Conservation (phyloP, 1,140 invertebrate species). For the Platorchestia sp. region DNA sequence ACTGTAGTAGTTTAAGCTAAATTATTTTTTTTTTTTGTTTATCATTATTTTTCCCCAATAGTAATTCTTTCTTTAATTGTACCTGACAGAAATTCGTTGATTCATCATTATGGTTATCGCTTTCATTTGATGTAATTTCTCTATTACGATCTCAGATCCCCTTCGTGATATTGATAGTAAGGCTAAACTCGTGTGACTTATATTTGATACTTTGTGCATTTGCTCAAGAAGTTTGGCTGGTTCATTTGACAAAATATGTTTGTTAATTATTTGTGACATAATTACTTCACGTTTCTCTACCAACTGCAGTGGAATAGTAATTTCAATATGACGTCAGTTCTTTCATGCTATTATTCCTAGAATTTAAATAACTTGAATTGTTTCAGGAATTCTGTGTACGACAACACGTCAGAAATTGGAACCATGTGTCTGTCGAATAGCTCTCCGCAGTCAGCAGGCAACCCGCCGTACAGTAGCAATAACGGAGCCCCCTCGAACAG, state of each 20-base stretch:
- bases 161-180: no score
- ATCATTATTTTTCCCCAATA: no score
- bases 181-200: no score
- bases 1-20: no score
- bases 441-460: conserved; percentile 58
- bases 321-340: not conserved
- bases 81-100: no score
- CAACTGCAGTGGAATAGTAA: not conserved
- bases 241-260: not conserved
- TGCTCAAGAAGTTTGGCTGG: not conserved
- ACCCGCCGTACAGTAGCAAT: not conserved
- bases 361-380: not conserved
- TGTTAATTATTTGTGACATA: not conserved
- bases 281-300: not conserved
- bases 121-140: no score
- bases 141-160: no score
- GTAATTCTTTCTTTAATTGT: no score
- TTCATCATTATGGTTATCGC: no score
- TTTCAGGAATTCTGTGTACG: conserved; percentile 63
- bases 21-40: no score
- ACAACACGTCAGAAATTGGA: conserved; percentile 59
- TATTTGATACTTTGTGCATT: not conserved
- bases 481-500: not conserved
- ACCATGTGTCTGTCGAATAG: conserved; percentile 41
- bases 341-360: not conserved